Evolutionary conservation across 2,113 vertebrate genomes (phyloP).

Genomic region (Stigmatopora argus): DNA sequence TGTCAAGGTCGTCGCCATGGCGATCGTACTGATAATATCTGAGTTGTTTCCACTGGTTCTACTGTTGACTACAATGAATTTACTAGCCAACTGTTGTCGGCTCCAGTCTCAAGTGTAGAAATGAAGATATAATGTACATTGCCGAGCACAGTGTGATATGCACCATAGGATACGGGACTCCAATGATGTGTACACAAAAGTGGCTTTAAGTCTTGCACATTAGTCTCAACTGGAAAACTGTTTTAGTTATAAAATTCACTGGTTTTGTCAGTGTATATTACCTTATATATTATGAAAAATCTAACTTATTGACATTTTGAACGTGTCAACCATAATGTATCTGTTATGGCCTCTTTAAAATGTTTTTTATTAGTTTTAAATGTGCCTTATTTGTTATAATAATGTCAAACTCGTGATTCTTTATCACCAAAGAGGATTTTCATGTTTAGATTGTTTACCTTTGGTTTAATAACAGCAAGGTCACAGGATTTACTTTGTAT

Average conservation of each 20-base stretch:
- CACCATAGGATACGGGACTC: constrained; percentile 18
- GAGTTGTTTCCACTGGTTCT: constrained; percentile 33
- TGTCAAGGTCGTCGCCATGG: constrained; percentile 6
- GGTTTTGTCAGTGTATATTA: constrained; percentile 9
- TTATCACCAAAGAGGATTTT: constrained; percentile 6
- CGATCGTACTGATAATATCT: constrained; percentile 38
- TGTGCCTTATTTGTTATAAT: constrained; percentile 15
- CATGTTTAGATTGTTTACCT: background rate
- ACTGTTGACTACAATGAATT: constrained; percentile 22
- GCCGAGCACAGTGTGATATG: constrained; percentile 10
- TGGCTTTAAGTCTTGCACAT: constrained; percentile 27
- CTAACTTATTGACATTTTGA: constrained; percentile 36
- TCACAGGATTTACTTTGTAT: background rate
- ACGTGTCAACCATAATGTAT: constrained; percentile 16
- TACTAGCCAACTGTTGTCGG: constrained; percentile 6
- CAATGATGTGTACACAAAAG: constrained; percentile 15
- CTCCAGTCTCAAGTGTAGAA: constrained; percentile 1
- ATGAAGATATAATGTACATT: constrained; percentile 22
- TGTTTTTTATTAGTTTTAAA: constrained; percentile 10
- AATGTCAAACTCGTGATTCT: background rate
- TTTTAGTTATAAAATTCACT: constrained; percentile 7
- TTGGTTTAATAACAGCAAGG: background rate
- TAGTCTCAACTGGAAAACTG: constrained; percentile 22
- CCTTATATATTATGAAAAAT: constrained; percentile 19
- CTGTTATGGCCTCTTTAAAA: background rate